Evolutionary conservation across 2,113 vertebrate genomes (phyloP).

Genomic region (Cyprinodon brontotheroides): DNA sequence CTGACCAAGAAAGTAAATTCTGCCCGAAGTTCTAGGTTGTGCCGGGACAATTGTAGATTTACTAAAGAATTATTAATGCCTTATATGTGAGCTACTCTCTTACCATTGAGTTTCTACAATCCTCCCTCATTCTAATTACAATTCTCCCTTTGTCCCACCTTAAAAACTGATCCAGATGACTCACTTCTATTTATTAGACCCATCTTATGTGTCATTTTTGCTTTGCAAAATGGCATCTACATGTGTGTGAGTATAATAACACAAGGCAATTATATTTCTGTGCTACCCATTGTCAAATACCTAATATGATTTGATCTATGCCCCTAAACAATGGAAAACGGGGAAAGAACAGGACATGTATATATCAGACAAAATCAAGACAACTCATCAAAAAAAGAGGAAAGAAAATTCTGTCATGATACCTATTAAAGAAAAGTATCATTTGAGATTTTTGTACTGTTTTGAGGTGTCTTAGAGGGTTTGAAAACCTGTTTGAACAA

Average conservation of each 20-base stretch:
- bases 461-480: too few species aligned
- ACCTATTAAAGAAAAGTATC: too few species aligned
- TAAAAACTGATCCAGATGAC: slow-evolving; percentile 58
- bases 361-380: slow-evolving; percentile 30
- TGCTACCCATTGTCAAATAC: slow-evolving; percentile 17
- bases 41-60: too few species aligned
- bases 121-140: not conserved
- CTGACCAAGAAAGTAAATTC: too few species aligned
- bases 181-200: slow-evolving; percentile 59
- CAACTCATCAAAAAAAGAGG: slow-evolving; percentile 8
- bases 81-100: too few species aligned
- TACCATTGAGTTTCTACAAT: too few species aligned
- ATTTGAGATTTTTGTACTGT: too few species aligned
- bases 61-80: too few species aligned
- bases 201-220: slow-evolving; percentile 41
- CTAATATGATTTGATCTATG: slow-evolving; percentile 37
- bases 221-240: slow-evolving; percentile 17
- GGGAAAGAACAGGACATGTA: slow-evolving; percentile 21
- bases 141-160: slow-evolving; percentile 5
- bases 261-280: slow-evolving; percentile 18
- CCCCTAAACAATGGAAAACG: slow-evolving; percentile 36
- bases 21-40: too few species aligned
- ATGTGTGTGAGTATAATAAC: slow-evolving; percentile 3
- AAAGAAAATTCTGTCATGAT: not conserved
- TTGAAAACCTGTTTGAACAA: too few species aligned